phyloP scores from a whole-genome alignment of 2,888 invertebrate genomes.

The Drosophila histrio region DNA sequence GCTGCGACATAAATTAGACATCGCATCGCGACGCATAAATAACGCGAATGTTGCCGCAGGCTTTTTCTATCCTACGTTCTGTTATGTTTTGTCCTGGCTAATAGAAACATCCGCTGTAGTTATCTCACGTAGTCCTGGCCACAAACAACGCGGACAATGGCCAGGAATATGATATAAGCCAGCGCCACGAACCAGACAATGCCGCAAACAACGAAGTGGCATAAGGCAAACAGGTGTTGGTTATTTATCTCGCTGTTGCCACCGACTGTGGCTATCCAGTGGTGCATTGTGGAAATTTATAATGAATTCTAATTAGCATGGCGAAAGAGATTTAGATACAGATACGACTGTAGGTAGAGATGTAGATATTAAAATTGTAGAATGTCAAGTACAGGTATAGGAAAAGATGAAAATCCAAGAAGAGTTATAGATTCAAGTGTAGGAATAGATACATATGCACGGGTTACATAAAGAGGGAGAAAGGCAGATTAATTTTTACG shows the following conservation, averaged over 20 bases:
- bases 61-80: not conserved
- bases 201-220: constrained; percentile 6
- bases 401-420: no score
- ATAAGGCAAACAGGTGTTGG: constrained; percentile 53
- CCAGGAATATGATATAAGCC: constrained; percentile 44
- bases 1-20: constrained; percentile 56
- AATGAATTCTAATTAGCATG: constrained; percentile 69
- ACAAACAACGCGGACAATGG: constrained; percentile 25
- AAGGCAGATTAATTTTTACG: no score
- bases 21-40: constrained; percentile 54
- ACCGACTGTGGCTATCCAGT: not conserved
- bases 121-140: constrained; percentile 55
- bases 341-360: not conserved
- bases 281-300: constrained; percentile 25
- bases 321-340: constrained; percentile 23
- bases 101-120: constrained; percentile 60
- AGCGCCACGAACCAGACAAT: constrained; percentile 23
- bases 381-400: no score
- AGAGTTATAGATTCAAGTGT: no score
- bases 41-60: constrained; percentile 32
- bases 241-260: constrained; percentile 43
- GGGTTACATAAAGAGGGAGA: no score
- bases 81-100: constrained; percentile 32
- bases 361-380: not conserved
- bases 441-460: not conserved